Conservation (phyloP, 2,888 invertebrate species). For the Dasypogon diadema region DNA sequence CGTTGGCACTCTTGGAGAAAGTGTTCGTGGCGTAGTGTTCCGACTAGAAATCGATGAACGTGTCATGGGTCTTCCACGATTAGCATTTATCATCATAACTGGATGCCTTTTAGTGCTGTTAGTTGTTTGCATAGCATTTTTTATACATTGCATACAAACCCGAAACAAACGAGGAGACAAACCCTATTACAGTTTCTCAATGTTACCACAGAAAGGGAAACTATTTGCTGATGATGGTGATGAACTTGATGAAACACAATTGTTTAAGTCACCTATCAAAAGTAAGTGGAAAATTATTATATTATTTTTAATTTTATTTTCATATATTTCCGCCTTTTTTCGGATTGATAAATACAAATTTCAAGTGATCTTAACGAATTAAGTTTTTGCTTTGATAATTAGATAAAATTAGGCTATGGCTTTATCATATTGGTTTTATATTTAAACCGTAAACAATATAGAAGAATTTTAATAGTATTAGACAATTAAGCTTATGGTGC, state of each 20-base stretch:
- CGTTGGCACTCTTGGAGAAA: constrained; percentile 63
- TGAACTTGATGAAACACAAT: constrained; percentile 66
- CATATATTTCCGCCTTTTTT: no score
- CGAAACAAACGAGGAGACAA: constrained; percentile 60
- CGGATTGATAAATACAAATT: no score
- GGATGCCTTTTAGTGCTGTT: constrained; percentile 70
- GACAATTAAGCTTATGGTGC: no score
- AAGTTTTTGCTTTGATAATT: no score
- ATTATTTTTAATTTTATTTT: no score
- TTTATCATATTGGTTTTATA: no score
- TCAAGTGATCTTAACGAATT: no score
- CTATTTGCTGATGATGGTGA: constrained; percentile 65
- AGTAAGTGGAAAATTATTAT: no score
- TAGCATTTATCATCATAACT: constrained; percentile 80
- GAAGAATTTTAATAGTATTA: no score
- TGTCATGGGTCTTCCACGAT: constrained; percentile 80
- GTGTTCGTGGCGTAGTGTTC: constrained; percentile 75
- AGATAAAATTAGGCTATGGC: no score
- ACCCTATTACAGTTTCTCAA: constrained; percentile 66
- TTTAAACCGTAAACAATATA: no score
- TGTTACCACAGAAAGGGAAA: constrained; percentile 66
- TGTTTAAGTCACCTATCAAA: constrained; percentile 67
- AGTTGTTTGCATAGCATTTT: constrained; percentile 62
- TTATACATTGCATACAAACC: constrained; percentile 63
- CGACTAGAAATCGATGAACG: constrained; percentile 76